phyloP scores from a whole-genome alignment of 1,140 invertebrate genomes.

The Cheumatopsyche charites region DNA sequence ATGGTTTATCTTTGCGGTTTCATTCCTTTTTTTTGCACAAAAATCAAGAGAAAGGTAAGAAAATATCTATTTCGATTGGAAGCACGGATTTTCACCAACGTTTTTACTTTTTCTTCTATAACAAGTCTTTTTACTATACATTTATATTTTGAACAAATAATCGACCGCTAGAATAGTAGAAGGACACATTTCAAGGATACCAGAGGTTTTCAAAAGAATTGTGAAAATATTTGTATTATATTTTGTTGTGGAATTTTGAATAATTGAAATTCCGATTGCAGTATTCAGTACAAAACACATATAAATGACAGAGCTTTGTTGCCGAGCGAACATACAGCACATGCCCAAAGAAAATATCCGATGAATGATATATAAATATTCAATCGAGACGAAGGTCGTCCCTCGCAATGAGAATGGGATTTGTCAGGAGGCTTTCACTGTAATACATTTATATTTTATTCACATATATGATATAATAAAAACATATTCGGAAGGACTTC shows the following conservation, averaged over 20 bases:
- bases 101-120: conserved; percentile 13
- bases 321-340: too few relatives aligned
- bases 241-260: too few relatives aligned
- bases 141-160: neutral
- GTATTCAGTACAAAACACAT: too few relatives aligned
- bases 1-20: neutral
- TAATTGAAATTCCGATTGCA: too few relatives aligned
- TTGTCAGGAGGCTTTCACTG: neutral
- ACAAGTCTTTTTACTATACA: neutral
- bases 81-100: conserved; percentile 25
- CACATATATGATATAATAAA: too few relatives aligned
- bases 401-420: conserved; percentile 10
- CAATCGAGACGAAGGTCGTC: conserved; percentile 11
- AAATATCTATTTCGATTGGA: conserved; percentile 20
- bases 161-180: conserved; percentile 3
- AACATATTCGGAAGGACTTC: neutral
- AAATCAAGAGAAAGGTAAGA: conserved; percentile 28
- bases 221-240: too few relatives aligned
- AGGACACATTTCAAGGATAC: neutral
- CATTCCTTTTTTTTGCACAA: neutral
- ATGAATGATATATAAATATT: conserved; percentile 11
- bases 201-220: neutral
- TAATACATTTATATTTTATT: neutral
- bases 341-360: neutral
- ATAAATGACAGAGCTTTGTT: too few relatives aligned